phyloP scores from a whole-genome alignment of 2,888 invertebrate genomes.

The Philaethria dido region DNA sequence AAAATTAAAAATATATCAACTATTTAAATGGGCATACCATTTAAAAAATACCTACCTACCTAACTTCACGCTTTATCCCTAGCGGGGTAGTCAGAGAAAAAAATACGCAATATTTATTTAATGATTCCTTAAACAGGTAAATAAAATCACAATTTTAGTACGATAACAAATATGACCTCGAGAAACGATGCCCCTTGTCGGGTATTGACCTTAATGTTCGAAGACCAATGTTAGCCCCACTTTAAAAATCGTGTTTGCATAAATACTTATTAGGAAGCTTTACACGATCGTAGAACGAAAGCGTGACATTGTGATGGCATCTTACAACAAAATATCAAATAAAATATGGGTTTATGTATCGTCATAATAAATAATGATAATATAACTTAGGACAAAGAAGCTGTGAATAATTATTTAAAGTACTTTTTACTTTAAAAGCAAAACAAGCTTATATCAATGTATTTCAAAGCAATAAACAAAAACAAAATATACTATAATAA shows the following conservation, averaged over 20 bases:
- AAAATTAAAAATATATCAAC: neutral
- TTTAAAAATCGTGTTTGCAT: neutral
- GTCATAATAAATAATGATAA: neutral
- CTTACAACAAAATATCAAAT: neutral
- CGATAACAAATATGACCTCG: constrained; percentile 12
- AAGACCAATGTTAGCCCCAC: neutral
- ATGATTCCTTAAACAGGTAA: neutral
- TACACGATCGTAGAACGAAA: neutral
- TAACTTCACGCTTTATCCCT: too few relatives aligned
- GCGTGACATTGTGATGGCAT: neutral
- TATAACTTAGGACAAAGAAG: neutral
- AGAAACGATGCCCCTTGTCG: constrained; percentile 4
- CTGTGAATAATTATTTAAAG: neutral
- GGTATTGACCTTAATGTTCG: constrained; percentile 6
- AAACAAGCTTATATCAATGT: too few relatives aligned
- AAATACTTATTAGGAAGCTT: constrained; percentile 7
- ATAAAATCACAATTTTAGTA: neutral
- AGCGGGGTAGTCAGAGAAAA: too few relatives aligned
- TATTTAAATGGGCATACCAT: too few relatives aligned
- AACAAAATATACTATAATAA: neutral
- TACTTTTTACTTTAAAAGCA: neutral
- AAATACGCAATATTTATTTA: neutral
- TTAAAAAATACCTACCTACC: too few relatives aligned
- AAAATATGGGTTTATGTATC: neutral
- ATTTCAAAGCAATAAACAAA: neutral